A percentile compares a stretch with the other conserved stretches of the same genome.
These are phyloP conservation scores for Hexactinellida sp. DNA, from an alignment of 37 sponge, comb jelly and placozoan genomes.

Conservation along the genomic window DNA sequence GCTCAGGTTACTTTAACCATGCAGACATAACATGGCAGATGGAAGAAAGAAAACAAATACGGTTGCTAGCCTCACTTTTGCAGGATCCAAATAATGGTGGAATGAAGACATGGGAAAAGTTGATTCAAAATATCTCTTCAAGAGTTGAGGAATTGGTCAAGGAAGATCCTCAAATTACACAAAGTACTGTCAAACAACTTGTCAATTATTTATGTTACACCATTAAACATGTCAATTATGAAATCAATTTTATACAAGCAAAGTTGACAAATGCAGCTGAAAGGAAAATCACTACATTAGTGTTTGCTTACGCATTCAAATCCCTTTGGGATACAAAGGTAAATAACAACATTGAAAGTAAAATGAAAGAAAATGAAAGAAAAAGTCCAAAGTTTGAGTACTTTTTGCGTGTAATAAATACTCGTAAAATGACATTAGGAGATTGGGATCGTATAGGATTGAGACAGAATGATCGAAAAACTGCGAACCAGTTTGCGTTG, in stretches of 20 bases:
- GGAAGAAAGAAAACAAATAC: neutral
- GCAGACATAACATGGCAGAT: neutral
- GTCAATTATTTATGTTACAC: neutral
- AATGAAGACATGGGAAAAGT: neutral
- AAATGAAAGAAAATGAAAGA: neutral
- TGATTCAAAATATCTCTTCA: neutral
- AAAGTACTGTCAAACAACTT: neutral
- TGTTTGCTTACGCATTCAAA: neutral
- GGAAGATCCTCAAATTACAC: neutral
- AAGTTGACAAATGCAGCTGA: constrained; percentile 2
- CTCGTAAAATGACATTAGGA: neutral
- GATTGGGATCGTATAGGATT: neutral
- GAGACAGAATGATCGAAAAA: neutral
- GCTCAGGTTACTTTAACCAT: constrained; percentile 1
- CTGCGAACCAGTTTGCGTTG: neutral
- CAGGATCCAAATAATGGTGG: neutral
- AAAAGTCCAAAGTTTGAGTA: neutral
- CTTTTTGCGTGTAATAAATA: neutral
- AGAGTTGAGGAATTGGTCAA: neutral
- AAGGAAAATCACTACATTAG: neutral
- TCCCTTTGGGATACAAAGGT: neutral
- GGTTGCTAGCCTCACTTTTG: neutral
- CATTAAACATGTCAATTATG: neutral
- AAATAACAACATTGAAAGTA: neutral
- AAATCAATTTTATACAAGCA: neutral